Evolutionary conservation across 2,113 vertebrate genomes (phyloP).

Genomic region (Calonectris borealis): DNA sequence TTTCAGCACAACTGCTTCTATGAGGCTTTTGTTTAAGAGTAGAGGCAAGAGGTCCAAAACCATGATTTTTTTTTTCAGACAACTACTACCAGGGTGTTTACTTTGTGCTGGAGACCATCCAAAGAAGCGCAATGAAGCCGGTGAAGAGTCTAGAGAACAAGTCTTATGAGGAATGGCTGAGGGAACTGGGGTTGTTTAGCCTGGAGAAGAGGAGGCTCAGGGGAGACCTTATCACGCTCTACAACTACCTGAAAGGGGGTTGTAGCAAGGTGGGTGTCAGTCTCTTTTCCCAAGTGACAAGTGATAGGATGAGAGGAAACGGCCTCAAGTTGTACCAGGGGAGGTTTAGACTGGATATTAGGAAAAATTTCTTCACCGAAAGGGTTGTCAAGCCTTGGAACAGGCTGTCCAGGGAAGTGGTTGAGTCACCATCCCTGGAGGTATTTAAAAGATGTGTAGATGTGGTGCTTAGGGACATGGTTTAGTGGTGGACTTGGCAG

Average conservation of each 20-base stretch:
- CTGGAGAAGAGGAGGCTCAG: neutral
- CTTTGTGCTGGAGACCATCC: neutral
- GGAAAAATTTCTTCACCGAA: neutral
- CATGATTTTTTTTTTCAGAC: neutral
- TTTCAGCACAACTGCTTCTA: neutral
- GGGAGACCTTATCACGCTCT: accelerated
- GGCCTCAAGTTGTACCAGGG: neutral
- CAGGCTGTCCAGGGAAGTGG: neutral
- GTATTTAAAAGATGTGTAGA: neutral
- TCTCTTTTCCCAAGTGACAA: neutral
- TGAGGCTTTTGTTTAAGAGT: neutral
- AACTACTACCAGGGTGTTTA: neutral
- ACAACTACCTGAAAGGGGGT: neutral
- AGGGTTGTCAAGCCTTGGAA: neutral
- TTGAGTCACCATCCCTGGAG: neutral
- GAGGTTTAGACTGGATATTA: neutral
- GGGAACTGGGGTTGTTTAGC: neutral
- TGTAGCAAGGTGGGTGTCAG: accelerated
- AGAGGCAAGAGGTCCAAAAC: neutral
- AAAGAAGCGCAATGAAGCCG: neutral
- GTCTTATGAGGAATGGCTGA: neutral
- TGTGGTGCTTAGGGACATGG: neutral
- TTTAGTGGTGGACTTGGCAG: neutral
- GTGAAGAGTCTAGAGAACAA: neutral
- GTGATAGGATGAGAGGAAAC: neutral